A percentile compares a stretch with the other conserved stretches of the same genome.
These are phyloP conservation scores for Sebastes oblongus DNA, from an alignment of 2,797 vertebrate genomes.

Conservation along the genomic window DNA sequence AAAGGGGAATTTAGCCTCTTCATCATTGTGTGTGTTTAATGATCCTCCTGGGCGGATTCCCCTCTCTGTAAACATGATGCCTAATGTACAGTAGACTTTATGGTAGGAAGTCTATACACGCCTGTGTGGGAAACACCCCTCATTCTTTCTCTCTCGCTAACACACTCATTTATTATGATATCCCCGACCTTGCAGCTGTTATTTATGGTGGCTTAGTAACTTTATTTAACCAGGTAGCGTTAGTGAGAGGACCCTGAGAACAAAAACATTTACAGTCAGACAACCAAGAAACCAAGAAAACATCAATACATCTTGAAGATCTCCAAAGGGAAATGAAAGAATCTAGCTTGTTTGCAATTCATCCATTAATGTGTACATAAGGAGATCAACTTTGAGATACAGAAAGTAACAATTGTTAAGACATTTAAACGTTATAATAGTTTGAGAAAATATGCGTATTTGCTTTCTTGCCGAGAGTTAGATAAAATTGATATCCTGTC, in stretches of 20 bases:
- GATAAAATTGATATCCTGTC: background rate
- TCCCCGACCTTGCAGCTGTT: constrained; percentile 3
- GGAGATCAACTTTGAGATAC: background rate
- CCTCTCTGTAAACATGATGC: constrained; percentile 11
- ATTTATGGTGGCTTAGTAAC: background rate
- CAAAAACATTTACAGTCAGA: background rate
- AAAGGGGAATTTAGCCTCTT: constrained; percentile 25
- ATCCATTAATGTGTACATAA: background rate
- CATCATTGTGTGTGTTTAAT: constrained; percentile 1
- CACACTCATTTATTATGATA: background rate
- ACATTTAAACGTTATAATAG: background rate
- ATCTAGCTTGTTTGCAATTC: background rate
- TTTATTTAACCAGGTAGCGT: background rate
- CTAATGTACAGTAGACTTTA: constrained; percentile 14
- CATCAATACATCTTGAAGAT: background rate
- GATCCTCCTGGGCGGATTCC: background rate
- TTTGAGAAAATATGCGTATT: background rate
- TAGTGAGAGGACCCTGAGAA: background rate
- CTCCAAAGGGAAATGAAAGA: background rate
- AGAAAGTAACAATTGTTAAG: background rate
- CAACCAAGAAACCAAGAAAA: background rate
- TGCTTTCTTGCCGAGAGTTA: background rate
- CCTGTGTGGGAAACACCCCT: constrained; percentile 29
- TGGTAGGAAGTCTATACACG: background rate
- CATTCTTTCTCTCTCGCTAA: background rate